Evolutionary conservation across 2,888 invertebrate species (phyloP), one percentile per base, ranked within the genome.

Genomic region (Conomelus anceps): DNA sequence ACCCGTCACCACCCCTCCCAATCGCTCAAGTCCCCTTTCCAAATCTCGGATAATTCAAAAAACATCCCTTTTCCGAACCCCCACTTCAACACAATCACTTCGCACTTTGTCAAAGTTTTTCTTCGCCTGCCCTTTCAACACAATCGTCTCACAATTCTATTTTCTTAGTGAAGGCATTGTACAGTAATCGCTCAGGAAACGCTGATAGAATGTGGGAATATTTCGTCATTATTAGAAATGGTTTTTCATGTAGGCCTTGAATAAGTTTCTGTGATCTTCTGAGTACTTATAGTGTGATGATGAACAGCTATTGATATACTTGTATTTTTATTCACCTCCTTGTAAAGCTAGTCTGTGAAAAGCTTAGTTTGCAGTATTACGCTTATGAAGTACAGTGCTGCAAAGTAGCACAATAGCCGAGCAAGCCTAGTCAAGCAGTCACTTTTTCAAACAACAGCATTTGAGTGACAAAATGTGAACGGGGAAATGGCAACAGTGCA

Each of bases 31-130:
- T 11, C 86, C 29, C 86, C 29, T 24, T 23, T 23, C 86, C 29
- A 86, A 86, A 86, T 86, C 86, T 86, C 86, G 24, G 23, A 22
- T 23, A 86, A 23, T 86, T 86, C 22, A 86, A 86, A 86, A 86
- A 22, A 23, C 24, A 22, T 24, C 29, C 24, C 86, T 29, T 86
- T 24, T 26, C 86, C 63, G n/a, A n/a, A n/a, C 63, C 4, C 13
- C 63, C 63, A n/a, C 63, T 63, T 63, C 63, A 63, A 63, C 63
- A 63, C 63, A 63, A 63, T 63, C 63, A 63, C 63, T 63, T 63
- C 63, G 63, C 63, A 63, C 63, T 63, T 63, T 63, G 63, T 63
- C 63, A 63, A 63, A 63, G 63, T 63, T 63, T 63, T 63, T n/a
- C 63, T 63, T 63, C 63, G 63, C 34, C 34, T 17, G 17, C 34